Evolutionary conservation across 2,113 vertebrate species (phyloP).

Genomic region (Brachyhypopomus occidentalis): DNA sequence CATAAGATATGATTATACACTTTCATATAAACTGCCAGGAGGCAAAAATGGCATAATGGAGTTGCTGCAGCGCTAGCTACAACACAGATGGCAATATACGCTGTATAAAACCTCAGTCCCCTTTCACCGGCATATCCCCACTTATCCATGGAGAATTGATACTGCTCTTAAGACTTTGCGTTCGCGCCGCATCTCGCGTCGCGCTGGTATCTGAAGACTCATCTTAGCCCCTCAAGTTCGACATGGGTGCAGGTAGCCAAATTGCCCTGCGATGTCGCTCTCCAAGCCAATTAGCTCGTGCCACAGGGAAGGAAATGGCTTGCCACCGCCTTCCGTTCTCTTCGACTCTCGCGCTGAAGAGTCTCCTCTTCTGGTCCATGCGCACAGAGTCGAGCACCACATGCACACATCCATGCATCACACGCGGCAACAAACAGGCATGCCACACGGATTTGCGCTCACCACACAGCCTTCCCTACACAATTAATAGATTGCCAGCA

Average conservation of each 20-base stretch:
- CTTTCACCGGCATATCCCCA: constrained; percentile 13
- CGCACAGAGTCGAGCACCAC: constrained; percentile 60
- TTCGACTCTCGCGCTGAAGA: constrained; percentile 70
- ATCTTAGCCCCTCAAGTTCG: constrained; percentile 50
- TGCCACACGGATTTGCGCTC: constrained; percentile 83
- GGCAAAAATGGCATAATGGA: constrained; percentile 28
- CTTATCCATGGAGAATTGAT: constrained; percentile 5
- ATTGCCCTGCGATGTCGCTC: constrained; percentile 75
- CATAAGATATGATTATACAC: constrained; percentile 31
- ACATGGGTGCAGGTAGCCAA: constrained; percentile 64
- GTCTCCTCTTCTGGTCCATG: constrained; percentile 82
- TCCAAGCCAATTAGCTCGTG: constrained; percentile 77
- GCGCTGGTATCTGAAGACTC: not conserved
- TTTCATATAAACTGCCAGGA: constrained; percentile 7
- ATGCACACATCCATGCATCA: constrained; percentile 80
- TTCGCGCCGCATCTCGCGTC: not conserved
- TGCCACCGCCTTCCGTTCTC: constrained; percentile 72
- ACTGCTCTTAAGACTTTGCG: constrained; percentile 7
- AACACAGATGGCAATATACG: constrained; percentile 3
- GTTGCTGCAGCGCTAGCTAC: constrained; percentile 14
- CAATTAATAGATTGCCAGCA: constrained; percentile 99
- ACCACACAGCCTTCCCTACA: constrained; percentile 87
- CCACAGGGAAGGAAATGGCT: constrained; percentile 75
- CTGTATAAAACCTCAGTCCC: not conserved
- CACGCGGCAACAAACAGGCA: constrained; percentile 24